Base-by-base conservation (phyloP, 2,797 vertebrate genomes). In the Lithobates sylvaticus region DNA sequence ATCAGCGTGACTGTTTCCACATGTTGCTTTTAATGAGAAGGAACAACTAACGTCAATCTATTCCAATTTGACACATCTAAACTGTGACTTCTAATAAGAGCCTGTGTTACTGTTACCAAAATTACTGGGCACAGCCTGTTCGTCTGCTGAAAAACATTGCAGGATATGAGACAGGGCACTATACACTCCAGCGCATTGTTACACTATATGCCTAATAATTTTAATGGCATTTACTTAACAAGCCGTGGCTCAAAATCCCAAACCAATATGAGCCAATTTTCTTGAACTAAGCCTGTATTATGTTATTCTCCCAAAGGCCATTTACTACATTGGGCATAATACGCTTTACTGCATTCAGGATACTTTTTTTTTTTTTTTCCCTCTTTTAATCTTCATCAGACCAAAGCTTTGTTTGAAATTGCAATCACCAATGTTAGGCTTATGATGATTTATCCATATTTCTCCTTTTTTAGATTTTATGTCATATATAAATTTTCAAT, bases 141-240 rank as follows among this genome's bases (percentile, higher is more conserved):
- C 64, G 36, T 76, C 18, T 44, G 76, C 27, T 29, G 18, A 70
- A 76, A 47, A 58, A 73, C 68, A 64, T 64, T 36, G 34, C 50
- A 32, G 67, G 65, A 67, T 78, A 71, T 73, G 71, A 83, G 54
- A 26, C 26, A 74, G 44, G 73, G 64, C 80, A 87, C 69, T 39
- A 74, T 79, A 73, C 58, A 36, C 73, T 69, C 75, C 69, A 12
- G 42, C 64, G 82, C 42, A 32, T 47, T 76, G 26, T 32, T 76
- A 71, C 67, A 72, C 75, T 84, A 58, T 72, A 71, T 78, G 75
- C 83, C 44, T 87, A 87, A 87, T 87, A 79, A 69, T 87, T 78
- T 86, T 83, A 87, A 87, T 87, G 75, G 74, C 85, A 74, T 87
- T 87, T 87, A 87, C 81, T 87, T 87, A 87, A 87, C 85, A 74